Conservation (phyloP, 1,140 invertebrate species). For the Pantala flavescens region DNA sequence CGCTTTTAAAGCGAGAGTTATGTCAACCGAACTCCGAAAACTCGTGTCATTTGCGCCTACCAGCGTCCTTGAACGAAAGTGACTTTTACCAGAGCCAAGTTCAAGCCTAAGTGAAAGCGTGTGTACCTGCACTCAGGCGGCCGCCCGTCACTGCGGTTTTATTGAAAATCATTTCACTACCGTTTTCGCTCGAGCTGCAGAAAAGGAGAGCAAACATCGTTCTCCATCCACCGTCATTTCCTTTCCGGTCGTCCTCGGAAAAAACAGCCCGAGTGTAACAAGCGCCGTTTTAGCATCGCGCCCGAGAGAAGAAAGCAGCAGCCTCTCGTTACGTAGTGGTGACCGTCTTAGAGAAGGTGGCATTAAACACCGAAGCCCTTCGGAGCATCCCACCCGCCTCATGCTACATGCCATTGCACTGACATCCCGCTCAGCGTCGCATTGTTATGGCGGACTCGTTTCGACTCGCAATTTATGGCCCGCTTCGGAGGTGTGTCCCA, state of each 20-base stretch:
- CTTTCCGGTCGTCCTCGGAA: background rate
- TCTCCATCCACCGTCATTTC: background rate
- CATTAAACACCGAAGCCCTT: background rate
- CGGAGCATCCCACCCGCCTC: background rate
- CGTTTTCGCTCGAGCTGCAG: background rate
- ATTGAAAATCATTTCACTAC: background rate
- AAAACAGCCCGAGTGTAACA: background rate
- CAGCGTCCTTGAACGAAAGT: background rate
- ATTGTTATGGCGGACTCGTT: conserved; percentile 5
- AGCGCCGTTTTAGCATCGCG: background rate
- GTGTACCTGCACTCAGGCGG: background rate
- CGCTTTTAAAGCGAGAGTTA: too few relatives aligned
- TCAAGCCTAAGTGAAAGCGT: background rate
- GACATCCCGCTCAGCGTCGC: background rate
- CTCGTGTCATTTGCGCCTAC: background rate
- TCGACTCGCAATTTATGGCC: conserved; percentile 3
- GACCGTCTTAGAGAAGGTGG: background rate
- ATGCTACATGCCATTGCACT: conserved; percentile 5
- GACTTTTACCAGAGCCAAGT: background rate
- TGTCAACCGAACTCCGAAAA: too few relatives aligned
- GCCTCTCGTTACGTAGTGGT: background rate
- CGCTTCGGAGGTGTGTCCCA: conserved; percentile 5
- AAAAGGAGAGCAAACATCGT: background rate
- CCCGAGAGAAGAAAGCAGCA: background rate
- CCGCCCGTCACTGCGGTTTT: background rate